Percentiles rank a stretch among this genome's conserved stretches.
phyloP scores from a whole-genome alignment of 1,140 invertebrate genomes.

The Habropoda laboriosa region DNA sequence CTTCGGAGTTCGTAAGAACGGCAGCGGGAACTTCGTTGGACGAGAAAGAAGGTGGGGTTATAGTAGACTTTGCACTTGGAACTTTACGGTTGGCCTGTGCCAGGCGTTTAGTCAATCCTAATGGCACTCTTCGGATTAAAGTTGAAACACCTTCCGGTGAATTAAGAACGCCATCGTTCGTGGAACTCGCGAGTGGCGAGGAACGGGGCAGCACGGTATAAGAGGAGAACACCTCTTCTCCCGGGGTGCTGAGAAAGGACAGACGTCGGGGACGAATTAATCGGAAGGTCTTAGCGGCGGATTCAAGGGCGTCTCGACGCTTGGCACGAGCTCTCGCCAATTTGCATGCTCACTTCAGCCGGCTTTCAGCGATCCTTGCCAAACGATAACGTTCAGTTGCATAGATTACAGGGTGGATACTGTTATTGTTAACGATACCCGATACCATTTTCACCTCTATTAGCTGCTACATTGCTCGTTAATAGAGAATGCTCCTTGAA shows the following conservation, averaged over 20 bases:
- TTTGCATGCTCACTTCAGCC: neutral
- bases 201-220: neutral
- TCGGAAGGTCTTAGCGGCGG: conserved; percentile 31
- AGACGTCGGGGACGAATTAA: conserved; percentile 32
- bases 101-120: conserved; percentile 74
- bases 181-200: conserved; percentile 37
- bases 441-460: conserved; percentile 26
- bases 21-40: conserved; percentile 19
- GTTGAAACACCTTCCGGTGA: conserved; percentile 74
- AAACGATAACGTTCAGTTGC: conserved; percentile 25
- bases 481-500: conserved; percentile 4
- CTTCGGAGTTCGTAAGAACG: conserved; percentile 36
- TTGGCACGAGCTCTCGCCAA: conserved; percentile 31
- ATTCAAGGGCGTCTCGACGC: conserved; percentile 31
- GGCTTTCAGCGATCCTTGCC: conserved; percentile 24
- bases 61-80: conserved; percentile 78
- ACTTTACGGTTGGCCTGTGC: conserved; percentile 72
- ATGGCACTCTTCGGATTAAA: conserved; percentile 77
- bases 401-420: conserved; percentile 15
- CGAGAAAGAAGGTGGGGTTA: conserved; percentile 41
- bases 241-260: conserved; percentile 26
- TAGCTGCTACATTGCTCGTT: neutral
- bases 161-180: conserved; percentile 63
- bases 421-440: conserved; percentile 30
- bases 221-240: neutral